These are phyloP conservation scores for Drosophila kurseongensis DNA, from an alignment of 1,140 invertebrate species.

Conservation along the genomic window DNA sequence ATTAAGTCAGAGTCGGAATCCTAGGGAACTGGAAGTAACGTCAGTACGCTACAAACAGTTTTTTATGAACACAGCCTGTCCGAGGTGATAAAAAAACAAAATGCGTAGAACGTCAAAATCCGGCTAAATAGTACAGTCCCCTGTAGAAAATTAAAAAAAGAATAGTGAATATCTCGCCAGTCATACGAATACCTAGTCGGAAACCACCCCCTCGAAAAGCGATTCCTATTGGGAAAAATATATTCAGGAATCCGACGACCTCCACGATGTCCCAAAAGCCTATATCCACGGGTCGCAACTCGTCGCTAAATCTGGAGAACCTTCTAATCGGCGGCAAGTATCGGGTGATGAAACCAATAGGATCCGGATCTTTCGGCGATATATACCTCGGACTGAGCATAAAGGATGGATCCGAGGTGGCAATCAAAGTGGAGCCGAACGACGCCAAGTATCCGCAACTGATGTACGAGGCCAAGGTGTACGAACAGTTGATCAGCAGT, in stretches of 20 bases:
- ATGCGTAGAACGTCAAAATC: conserved; percentile 28
- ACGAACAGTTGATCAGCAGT: conserved; percentile 97
- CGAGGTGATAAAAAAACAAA: conserved; percentile 2
- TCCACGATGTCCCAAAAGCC: not conserved
- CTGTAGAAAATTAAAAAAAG: conserved; percentile 12
- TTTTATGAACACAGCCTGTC: not conserved
- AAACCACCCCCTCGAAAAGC: not conserved
- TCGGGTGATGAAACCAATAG: conserved; percentile 97
- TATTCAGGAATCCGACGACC: not conserved
- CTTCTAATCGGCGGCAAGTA: conserved; percentile 95
- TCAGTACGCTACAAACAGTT: not conserved
- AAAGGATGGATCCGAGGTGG: conserved; percentile 97
- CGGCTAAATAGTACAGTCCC: not conserved
- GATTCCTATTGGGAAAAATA: not conserved
- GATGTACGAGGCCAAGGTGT: conserved; percentile 99
- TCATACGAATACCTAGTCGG: not conserved
- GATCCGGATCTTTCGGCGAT: conserved; percentile 98
- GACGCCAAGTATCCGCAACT: conserved; percentile 99
- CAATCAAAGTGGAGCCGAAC: conserved; percentile 99
- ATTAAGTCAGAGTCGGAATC: conserved; percentile 1
- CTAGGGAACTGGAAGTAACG: not conserved
- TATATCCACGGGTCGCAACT: not conserved
- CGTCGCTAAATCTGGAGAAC: conserved; percentile 53
- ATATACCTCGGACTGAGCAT: conserved; percentile 99
- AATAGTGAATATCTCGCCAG: not conserved